Conservation (phyloP, 2,888 invertebrate species). For the Acronicta leporina region DNA sequence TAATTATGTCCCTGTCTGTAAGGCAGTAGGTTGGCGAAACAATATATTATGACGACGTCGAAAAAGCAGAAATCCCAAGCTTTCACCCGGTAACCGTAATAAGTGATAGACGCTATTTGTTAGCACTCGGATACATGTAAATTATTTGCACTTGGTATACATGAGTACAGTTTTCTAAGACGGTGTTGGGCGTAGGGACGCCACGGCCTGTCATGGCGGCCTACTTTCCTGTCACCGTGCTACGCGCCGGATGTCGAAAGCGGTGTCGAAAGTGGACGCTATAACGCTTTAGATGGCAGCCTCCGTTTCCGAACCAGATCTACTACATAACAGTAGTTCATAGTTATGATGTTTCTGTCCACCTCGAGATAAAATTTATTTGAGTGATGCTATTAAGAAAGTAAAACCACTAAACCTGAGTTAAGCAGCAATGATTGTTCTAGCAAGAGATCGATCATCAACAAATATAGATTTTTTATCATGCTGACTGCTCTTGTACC, state of each 20-base stretch:
- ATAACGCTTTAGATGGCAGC: constrained; percentile 13
- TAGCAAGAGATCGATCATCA: no score
- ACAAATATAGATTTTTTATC: no score
- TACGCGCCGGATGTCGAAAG: constrained; percentile 51
- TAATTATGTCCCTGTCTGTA: no score
- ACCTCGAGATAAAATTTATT: no score
- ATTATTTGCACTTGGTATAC: constrained; percentile 27
- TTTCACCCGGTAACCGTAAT: constrained; percentile 10
- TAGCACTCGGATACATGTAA: constrained; percentile 6
- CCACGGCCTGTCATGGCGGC: constrained; percentile 25
- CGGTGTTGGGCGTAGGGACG: constrained; percentile 29
- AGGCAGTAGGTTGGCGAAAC: no score
- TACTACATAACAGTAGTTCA: background rate
- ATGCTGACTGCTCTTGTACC: no score
- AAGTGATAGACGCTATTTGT: constrained; percentile 7
- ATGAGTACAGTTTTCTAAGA: constrained; percentile 36
- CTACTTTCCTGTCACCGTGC: constrained; percentile 63
- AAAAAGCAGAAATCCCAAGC: no score
- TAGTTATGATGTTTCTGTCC: no score
- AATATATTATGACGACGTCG: no score
- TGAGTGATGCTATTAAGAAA: no score
- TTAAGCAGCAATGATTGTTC: no score
- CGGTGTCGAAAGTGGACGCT: constrained; percentile 53
- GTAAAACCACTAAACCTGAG: no score
- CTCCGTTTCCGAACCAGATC: constrained; percentile 21